Base-by-base conservation (phyloP, 2,797 vertebrate genomes). In the Taenioides sp. region DNA sequence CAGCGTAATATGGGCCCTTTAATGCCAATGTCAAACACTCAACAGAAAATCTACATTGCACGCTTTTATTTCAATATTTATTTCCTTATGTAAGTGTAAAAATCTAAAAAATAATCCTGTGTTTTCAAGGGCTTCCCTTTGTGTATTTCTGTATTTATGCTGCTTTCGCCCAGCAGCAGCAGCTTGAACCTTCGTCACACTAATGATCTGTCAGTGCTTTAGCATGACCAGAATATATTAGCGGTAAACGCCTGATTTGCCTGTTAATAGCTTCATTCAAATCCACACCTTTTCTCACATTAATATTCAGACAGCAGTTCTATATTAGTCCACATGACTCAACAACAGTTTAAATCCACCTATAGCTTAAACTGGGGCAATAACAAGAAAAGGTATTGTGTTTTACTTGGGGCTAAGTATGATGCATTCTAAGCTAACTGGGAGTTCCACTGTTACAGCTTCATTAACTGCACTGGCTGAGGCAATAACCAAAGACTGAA, bases 181-280 rank as follows among this genome's bases (percentile, higher is more conserved):
- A 63, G 61, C 34, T n/a, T 40, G 61, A 47, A 64, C 64, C 43
- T n/a, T 65, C 37, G 37, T 65, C 40, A 65, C 14, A 49, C 37
- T 65, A 65, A 65, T 65, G 63, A 49, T 25, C n/a, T 49, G 40
- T 27, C 64, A 49, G 23, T 50, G 64, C 22, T 28, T 49, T 50
- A 49, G 43, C 64, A 50, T 27, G 22, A 18, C 40, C 64, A 28
- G 64, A 65, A 65, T 65, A 25, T 23, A 65, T 65, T 65, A 65
- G 43, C 23, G n/a, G 17, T 17, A 27, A 27, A 50, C 2, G 43
- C 64, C 23, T 25, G 43, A 65, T 4, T 25, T 27, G 64, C 64
- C 23, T 65, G 23, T 50, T 65, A 50, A 65, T 65, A 11, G 50
- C 64, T 18, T 9, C 43, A 64, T 16, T 27, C 43, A 65, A 28